phyloP scores from a whole-genome alignment of 92 coral and sea anemone species.

The Anthopleura xanthogrammica region DNA sequence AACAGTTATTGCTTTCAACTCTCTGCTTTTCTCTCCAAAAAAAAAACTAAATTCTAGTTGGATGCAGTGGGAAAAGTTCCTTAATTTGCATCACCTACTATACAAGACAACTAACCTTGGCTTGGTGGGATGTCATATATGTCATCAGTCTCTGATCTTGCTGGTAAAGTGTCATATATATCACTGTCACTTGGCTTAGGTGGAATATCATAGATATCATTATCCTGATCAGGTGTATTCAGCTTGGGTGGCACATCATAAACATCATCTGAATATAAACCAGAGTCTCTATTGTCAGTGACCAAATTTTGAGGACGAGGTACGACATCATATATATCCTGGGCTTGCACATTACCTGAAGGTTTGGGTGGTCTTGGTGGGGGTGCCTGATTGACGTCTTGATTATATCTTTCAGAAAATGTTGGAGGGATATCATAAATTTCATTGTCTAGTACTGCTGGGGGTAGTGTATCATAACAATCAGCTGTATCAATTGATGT shows the following conservation, averaged over 20 bases:
- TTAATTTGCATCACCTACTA: too few species aligned
- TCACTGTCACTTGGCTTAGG: conserved; percentile 12
- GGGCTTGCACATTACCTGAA: neutral
- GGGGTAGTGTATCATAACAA: conserved; percentile 1
- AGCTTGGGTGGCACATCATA: conserved; percentile 43
- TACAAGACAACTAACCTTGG: conserved; percentile 2
- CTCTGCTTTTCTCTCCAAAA: too few species aligned
- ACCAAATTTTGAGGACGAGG: conserved; percentile 36
- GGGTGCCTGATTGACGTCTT: conserved; percentile 25
- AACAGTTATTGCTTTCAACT: too few species aligned
- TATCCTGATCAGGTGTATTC: neutral
- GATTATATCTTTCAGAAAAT: neutral
- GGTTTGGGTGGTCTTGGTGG: conserved; percentile 41
- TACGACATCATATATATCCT: conserved; percentile 37
- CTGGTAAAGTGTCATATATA: conserved; percentile 52
- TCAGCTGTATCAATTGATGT: neutral
- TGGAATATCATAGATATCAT: conserved; percentile 6
- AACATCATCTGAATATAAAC: conserved; percentile 30
- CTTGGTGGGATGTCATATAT: conserved; percentile 32
- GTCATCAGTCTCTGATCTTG: conserved; percentile 1
- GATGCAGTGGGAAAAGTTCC: neutral
- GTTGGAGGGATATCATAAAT: conserved; percentile 57
- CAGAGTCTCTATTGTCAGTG: conserved; percentile 59
- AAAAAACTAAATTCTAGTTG: too few species aligned
- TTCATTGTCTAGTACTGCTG: conserved; percentile 20